phyloP scores from a whole-genome alignment of 2,888 invertebrate species.

The Eupithecia tripunctaria region DNA sequence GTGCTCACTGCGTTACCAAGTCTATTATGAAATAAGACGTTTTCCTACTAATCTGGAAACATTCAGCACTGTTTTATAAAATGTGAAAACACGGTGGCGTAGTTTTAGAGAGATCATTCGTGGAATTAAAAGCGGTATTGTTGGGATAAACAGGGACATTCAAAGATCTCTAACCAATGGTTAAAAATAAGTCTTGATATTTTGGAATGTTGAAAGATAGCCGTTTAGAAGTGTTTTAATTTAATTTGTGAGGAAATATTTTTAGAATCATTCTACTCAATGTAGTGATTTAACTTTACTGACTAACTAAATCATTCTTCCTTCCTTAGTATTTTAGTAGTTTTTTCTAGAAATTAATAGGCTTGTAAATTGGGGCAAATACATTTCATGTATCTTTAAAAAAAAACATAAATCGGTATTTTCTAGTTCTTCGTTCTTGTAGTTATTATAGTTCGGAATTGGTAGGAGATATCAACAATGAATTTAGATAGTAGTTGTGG shows the following conservation, averaged over 20 bases:
- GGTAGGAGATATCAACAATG: conserved; percentile 31
- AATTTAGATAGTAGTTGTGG: conserved; percentile 38
- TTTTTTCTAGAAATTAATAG: conserved; percentile 21
- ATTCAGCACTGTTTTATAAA: background rate
- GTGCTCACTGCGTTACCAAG: background rate
- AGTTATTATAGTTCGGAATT: conserved; percentile 19
- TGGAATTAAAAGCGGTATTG: background rate
- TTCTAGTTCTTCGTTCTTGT: conserved; percentile 20
- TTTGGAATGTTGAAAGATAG: background rate
- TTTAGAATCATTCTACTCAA: conserved; percentile 28
- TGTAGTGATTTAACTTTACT: background rate
- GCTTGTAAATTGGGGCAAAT: conserved; percentile 53
- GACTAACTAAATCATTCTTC: conserved; percentile 8
- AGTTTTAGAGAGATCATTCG: background rate
- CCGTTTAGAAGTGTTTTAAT: background rate
- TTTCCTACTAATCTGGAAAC: background rate
- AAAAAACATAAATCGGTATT: conserved; percentile 10
- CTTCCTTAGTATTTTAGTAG: conserved; percentile 11
- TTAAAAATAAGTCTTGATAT: background rate
- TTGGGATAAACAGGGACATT: conserved; percentile 1
- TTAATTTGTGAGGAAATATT: conserved; percentile 16
- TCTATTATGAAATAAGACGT: background rate
- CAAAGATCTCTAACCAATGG: background rate
- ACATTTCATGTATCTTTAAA: conserved; percentile 25
- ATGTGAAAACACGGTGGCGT: background rate